Conservation (phyloP, 2,113 vertebrate species). For the Cottus gobio region DNA sequence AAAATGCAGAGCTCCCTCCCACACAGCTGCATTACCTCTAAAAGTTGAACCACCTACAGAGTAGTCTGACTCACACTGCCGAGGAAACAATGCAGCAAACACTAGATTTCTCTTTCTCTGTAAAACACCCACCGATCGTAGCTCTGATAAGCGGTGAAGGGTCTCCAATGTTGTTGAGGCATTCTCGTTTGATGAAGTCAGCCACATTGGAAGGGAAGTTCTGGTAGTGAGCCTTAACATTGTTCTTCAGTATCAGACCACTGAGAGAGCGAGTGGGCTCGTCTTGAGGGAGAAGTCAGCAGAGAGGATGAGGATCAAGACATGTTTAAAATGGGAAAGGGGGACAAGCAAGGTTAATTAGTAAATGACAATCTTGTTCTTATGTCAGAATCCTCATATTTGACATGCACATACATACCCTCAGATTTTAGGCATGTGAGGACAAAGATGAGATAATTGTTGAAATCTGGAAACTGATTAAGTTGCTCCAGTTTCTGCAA, state of each 20-base stretch:
- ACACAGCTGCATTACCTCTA: slow-evolving; percentile 58
- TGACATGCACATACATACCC: slow-evolving; percentile 77
- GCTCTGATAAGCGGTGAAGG: slow-evolving; percentile 93
- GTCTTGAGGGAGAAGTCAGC: slow-evolving; percentile 76
- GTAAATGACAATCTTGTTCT: background rate
- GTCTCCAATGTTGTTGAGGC: slow-evolving; percentile 95
- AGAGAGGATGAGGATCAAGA: background rate
- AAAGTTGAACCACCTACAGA: slow-evolving; percentile 58
- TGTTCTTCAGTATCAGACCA: slow-evolving; percentile 97
- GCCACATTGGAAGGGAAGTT: slow-evolving; percentile 93
- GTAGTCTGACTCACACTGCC: slow-evolving; percentile 56
- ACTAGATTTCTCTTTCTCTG: slow-evolving; percentile 13
- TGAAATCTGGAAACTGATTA: slow-evolving; percentile 96
- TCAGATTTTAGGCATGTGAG: slow-evolving; percentile 94
- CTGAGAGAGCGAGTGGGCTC: slow-evolving; percentile 95
- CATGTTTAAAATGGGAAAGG: slow-evolving; percentile 12
- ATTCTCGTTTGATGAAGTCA: slow-evolving; percentile 96
- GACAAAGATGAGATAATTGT: slow-evolving; percentile 97
- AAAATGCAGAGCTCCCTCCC: slow-evolving; percentile 28
- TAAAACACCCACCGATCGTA: slow-evolving; percentile 88
- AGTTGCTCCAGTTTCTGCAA: slow-evolving; percentile 94
- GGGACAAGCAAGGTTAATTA: background rate
- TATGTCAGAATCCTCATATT: background rate
- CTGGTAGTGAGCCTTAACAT: slow-evolving; percentile 96
- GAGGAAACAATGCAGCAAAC: slow-evolving; percentile 19